A percentile compares a stretch with the other conserved stretches of the same genome.
phyloP scores from a whole-genome alignment of 2,113 vertebrate species.

The Salvelinus sp. region DNA sequence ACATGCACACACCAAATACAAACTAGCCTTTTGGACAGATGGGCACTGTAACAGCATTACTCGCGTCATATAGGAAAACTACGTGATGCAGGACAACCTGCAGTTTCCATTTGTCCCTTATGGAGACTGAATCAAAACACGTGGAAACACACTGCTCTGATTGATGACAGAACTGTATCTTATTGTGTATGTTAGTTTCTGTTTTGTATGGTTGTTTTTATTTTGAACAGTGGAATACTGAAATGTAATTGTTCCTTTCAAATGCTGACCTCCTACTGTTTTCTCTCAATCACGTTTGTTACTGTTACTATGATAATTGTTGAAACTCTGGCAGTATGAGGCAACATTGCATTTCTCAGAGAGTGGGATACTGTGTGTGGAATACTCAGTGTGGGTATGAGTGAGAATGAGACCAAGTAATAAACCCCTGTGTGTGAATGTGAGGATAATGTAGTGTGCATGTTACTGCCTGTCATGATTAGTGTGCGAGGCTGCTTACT shows the following conservation, averaged over 20 bases:
- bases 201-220: constrained; percentile 59
- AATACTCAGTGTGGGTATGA: constrained; percentile 51
- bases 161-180: constrained; percentile 70
- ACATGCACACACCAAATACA: constrained; percentile 75
- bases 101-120: constrained; percentile 67
- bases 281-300: constrained; percentile 73
- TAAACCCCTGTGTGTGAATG: not conserved
- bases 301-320: constrained; percentile 74
- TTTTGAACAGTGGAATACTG: constrained; percentile 71
- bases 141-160: constrained; percentile 71
- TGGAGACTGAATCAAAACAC: constrained; percentile 67
- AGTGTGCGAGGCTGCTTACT: constrained; percentile 71
- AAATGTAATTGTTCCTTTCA: constrained; percentile 70
- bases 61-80: constrained; percentile 65
- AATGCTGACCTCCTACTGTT: constrained; percentile 78
- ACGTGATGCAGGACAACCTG: constrained; percentile 38
- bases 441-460: constrained; percentile 32
- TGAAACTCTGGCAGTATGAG: constrained; percentile 72
- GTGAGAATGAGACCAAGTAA: constrained; percentile 7
- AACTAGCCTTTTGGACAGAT: constrained; percentile 69
- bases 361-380: constrained; percentile 56
- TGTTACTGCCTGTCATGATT: constrained; percentile 69
- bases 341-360: constrained; percentile 67
- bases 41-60: constrained; percentile 74
- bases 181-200: constrained; percentile 66